These are phyloP conservation scores for Furcula furcula DNA, from an alignment of 2,888 invertebrate genomes.

Conservation along the genomic window DNA sequence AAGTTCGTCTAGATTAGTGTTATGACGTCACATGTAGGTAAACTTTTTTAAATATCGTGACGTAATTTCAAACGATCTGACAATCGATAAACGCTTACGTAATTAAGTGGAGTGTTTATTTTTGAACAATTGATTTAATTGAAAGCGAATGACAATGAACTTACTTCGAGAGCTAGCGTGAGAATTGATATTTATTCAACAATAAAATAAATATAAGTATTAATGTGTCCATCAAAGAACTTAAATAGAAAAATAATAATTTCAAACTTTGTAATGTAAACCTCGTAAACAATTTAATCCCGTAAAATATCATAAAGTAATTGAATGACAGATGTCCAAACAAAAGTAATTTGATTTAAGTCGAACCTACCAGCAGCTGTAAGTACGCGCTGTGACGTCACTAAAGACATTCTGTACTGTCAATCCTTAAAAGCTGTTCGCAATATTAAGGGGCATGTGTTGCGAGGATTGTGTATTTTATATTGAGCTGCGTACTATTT, in stretches of 20 bases:
- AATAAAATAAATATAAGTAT: too few species aligned
- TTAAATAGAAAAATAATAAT: too few species aligned
- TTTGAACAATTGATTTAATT: background rate
- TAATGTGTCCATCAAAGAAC: too few species aligned
- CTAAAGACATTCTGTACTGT: conserved; percentile 14
- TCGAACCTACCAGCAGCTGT: conserved; percentile 12
- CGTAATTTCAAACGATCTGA: background rate
- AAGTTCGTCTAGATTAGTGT: conserved; percentile 42
- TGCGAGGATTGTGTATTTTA: too few species aligned
- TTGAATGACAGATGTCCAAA: conserved; percentile 27
- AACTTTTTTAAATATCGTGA: background rate
- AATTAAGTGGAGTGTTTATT: background rate
- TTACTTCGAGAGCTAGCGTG: background rate
- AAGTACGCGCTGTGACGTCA: conserved; percentile 9
- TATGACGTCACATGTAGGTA: conserved; percentile 12
- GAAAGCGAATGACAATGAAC: background rate
- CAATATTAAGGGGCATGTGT: conserved; percentile 14
- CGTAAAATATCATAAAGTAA: too few species aligned
- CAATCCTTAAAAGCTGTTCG: conserved; percentile 16
- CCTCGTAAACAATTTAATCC: too few species aligned
- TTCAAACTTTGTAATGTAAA: too few species aligned
- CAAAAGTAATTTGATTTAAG: conserved; percentile 65
- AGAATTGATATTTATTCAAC: background rate
- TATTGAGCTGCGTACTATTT: too few species aligned
- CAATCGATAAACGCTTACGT: background rate